These are phyloP conservation scores for Corella eumyota DNA, from an alignment of 23 tunicate genomes.

Conservation along the genomic window DNA sequence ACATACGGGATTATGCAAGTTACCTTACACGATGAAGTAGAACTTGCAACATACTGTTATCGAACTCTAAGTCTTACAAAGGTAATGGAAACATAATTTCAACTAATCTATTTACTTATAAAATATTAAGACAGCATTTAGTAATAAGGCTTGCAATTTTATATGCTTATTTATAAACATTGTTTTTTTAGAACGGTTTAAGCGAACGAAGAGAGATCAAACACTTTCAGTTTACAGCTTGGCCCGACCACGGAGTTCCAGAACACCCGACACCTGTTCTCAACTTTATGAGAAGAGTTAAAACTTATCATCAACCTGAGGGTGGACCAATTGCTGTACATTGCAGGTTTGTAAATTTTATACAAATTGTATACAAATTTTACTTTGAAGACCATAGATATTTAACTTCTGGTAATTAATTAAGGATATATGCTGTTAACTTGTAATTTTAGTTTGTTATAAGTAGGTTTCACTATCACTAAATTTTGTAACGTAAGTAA, in stretches of 20 bases:
- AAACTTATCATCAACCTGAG: slow-evolving; percentile 43
- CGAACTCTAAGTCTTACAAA: slow-evolving; percentile 40
- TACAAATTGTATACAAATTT: not conserved
- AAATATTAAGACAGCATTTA: not conserved
- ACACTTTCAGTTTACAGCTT: slow-evolving; percentile 92
- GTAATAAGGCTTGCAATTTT: not conserved
- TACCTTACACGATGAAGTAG: slow-evolving; percentile 57
- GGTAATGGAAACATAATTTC: slow-evolving; percentile 38
- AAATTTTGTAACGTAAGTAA: too few species aligned
- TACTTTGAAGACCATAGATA: not conserved
- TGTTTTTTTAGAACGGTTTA: slow-evolving; percentile 34
- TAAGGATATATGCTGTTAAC: too few species aligned
- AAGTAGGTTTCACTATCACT: too few species aligned
- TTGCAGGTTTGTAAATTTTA: slow-evolving; percentile 48
- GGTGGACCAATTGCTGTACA: slow-evolving; percentile 86
- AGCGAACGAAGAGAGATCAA: slow-evolving; percentile 83
- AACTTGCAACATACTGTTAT: slow-evolving; percentile 76
- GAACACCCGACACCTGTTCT: slow-evolving; percentile 96
- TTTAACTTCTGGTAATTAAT: too few species aligned
- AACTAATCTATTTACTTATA: not conserved
- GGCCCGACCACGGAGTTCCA: slow-evolving; percentile 99
- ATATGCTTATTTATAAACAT: not conserved
- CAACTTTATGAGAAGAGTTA: slow-evolving; percentile 82
- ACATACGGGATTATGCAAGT: slow-evolving; percentile 66
- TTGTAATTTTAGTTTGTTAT: too few species aligned